These are phyloP conservation scores for Baronia brevicornis DNA, from an alignment of 2,888 invertebrate species.

Conservation along the genomic window DNA sequence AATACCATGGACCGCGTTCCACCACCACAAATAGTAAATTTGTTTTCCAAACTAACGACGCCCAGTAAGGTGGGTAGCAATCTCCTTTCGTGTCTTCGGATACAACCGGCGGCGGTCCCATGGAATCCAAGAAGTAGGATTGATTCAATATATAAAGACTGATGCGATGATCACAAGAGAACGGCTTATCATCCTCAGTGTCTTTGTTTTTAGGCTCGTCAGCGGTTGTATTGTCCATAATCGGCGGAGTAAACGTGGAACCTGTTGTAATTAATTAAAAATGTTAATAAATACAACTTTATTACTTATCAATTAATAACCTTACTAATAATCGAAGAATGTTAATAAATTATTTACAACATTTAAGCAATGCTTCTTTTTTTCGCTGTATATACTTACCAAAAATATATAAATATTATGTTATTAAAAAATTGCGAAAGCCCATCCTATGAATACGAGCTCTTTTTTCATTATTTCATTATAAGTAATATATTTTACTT, in stretches of 20 bases:
- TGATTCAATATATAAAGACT: conserved; percentile 82
- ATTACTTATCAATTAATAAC: too few species aligned
- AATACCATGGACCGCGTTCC: conserved; percentile 50
- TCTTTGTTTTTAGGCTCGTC: conserved; percentile 52
- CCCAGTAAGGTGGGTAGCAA: conserved; percentile 75
- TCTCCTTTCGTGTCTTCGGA: conserved; percentile 37
- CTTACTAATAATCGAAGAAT: too few species aligned
- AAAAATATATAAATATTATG: too few species aligned
- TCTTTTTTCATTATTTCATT: too few species aligned
- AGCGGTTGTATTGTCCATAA: conserved; percentile 29
- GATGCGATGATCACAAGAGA: conserved; percentile 84
- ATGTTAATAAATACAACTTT: too few species aligned
- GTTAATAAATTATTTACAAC: too few species aligned
- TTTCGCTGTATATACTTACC: too few species aligned
- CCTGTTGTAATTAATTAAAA: too few species aligned
- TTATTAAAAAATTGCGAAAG: too few species aligned
- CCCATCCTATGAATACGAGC: too few species aligned
- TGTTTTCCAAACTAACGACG: conserved; percentile 83
- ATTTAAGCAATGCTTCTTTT: too few species aligned
- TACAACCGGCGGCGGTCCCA: conserved; percentile 43
- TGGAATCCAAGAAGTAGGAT: conserved; percentile 55
- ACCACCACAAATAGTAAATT: conserved; percentile 87
- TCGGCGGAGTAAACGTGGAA: conserved; percentile 30
- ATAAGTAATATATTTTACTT: too few species aligned
- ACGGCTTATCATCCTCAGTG: conserved; percentile 53